These are phyloP conservation scores for Melangyna quadrimaculata DNA, from an alignment of 2,888 invertebrate genomes.

Conservation along the genomic window DNA sequence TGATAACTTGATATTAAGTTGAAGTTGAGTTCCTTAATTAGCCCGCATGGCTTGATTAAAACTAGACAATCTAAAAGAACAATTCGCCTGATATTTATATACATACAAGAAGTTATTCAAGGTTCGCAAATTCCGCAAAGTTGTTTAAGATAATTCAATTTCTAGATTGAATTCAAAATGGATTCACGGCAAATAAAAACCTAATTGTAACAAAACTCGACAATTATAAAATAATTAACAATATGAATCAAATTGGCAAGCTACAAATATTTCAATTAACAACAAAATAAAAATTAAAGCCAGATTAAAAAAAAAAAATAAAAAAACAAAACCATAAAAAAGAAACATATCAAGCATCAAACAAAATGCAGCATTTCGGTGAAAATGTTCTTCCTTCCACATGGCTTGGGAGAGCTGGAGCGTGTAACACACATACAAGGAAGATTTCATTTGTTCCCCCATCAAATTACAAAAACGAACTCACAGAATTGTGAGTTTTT, in stretches of 20 bases:
- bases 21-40: too few relatives aligned
- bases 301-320: slow-evolving; percentile 48
- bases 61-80: too few relatives aligned
- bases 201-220: too few relatives aligned
- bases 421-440: slow-evolving; percentile 46
- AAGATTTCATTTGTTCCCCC: slow-evolving; percentile 49
- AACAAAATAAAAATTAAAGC: not conserved
- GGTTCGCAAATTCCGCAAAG: too few relatives aligned
- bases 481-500: slow-evolving; percentile 18
- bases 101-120: too few relatives aligned
- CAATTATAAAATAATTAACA: not conserved
- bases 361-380: slow-evolving; percentile 71
- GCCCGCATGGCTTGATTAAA: too few relatives aligned
- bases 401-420: slow-evolving; percentile 21
- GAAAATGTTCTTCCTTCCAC: slow-evolving; percentile 63
- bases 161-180: too few relatives aligned
- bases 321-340: slow-evolving; percentile 19
- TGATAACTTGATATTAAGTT: too few relatives aligned
- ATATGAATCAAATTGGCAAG: not conserved
- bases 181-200: not conserved
- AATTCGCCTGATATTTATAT: too few relatives aligned
- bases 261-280: not conserved
- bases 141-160: too few relatives aligned
- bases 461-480: slow-evolving; percentile 29
- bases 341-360: slow-evolving; percentile 63